Base-by-base conservation (phyloP, 1,140 invertebrate species). In the Ceratosolen fusciceps region DNA sequence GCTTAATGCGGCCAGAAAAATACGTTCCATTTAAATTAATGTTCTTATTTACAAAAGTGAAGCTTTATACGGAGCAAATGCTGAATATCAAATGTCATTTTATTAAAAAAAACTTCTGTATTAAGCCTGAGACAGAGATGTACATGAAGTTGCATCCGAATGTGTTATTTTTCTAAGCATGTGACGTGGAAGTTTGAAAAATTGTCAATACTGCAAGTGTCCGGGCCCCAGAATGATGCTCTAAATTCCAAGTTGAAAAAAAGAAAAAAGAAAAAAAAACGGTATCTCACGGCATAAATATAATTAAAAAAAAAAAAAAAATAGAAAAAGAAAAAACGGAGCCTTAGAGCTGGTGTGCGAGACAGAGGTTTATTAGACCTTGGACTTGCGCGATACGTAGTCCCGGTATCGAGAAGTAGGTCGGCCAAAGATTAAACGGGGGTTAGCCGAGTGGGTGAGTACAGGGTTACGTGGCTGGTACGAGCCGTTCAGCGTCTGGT, bases 221-320 rank as follows among this genome's bases (percentile, higher is more conserved):
- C 43, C n/a, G 49, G 39, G 39, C 1, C 29, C 39, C 12, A 16
- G 24, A 5, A n/a, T 19, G 19, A 70, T 29, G 70, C 29, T 3
- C 43, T 54, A 72, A 72, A 72, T 72, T 72, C 29, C 29, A 72
- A 72, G 49, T 72, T 54, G 0, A 54, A 21, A 2, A 47, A 37
- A 16, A n/a, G n/a, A n/a, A n/a, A n/a, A n/a, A n/a, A n/a, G n/a
- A n/a, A n/a, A n/a, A n/a, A n/a, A n/a, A n/a, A n/a, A n/a, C n/a
- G n/a, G n/a, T n/a, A n/a, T n/a, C n/a, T n/a, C n/a, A n/a, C n/a
- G n/a, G n/a, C 60, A 37, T 19, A 21, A 37, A 1, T 16, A 29
- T 12, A 4, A 14, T 37, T 2, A 1, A 8, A 60, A 12, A 60
- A 60, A n/a, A 7, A n/a, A 37, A 5, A 37, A 65, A 65, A 65